Conservation (phyloP, 2,113 vertebrate species). For the Paralichthys olivaceus region DNA sequence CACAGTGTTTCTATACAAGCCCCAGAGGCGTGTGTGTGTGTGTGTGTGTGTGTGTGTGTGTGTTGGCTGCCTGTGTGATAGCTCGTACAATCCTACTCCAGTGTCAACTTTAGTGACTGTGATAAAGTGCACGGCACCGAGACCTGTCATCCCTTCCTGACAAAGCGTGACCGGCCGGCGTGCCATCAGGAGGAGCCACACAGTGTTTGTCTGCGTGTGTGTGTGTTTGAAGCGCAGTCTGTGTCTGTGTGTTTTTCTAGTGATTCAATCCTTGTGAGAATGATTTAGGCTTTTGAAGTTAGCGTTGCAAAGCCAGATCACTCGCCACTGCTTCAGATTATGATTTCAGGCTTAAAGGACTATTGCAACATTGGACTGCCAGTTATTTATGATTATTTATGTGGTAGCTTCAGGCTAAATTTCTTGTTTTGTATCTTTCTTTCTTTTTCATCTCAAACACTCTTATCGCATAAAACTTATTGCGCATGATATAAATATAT, state of each 20-base stretch:
- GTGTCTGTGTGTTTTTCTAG: constrained; percentile 4
- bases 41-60: constrained; percentile 28
- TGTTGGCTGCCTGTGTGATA: constrained; percentile 44
- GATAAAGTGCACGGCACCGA: constrained; percentile 59
- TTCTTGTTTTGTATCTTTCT: background rate
- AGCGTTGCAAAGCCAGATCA: constrained; percentile 1
- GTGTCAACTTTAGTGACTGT: constrained; percentile 55
- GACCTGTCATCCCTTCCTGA: constrained; percentile 54
- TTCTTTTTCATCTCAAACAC: background rate
- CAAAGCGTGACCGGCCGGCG: constrained; percentile 48
- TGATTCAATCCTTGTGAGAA: constrained; percentile 2
- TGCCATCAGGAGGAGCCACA: constrained; percentile 20
- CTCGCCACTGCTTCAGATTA: background rate
- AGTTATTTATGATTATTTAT: background rate
- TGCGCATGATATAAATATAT: background rate
- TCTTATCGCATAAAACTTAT: constrained; percentile 2
- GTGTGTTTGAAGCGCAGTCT: background rate
- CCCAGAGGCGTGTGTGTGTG: background rate
- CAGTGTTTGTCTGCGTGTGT: background rate
- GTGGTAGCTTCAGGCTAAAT: background rate
- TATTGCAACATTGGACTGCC: constrained; percentile 13
- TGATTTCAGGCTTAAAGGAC: constrained; percentile 13
- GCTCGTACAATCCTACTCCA: constrained; percentile 40
- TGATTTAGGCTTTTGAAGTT: constrained; percentile 1
- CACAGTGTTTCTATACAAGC: constrained; percentile 21